A percentile compares a stretch with the other conserved stretches of the same genome.
phyloP scores from a whole-genome alignment of 1,140 invertebrate genomes.

The Nephila pilipes region DNA sequence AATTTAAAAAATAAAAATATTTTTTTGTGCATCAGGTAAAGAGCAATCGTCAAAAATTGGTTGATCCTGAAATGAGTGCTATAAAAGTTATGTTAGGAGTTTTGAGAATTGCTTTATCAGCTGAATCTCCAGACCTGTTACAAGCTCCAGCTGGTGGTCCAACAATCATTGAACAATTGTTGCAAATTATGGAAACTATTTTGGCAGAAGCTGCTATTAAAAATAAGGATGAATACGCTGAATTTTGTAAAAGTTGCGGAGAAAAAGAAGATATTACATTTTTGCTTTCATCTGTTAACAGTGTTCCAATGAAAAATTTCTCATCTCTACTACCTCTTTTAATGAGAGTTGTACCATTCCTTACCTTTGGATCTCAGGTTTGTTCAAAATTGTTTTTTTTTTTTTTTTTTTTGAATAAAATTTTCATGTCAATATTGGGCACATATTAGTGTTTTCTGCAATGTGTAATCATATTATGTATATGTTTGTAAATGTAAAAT shows the following conservation, averaged over 20 bases:
- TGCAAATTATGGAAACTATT: slow-evolving; percentile 96
- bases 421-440: no score
- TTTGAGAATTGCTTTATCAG: slow-evolving; percentile 83
- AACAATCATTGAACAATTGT: slow-evolving; percentile 89
- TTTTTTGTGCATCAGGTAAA: slow-evolving; percentile 77
- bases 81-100: slow-evolving; percentile 87
- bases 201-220: slow-evolving; percentile 92
- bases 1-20: no score
- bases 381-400: background rate
- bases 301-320: slow-evolving; percentile 79
- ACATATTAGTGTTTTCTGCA: no score
- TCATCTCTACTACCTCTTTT: slow-evolving; percentile 84
- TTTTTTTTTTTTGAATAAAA: no score
- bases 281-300: slow-evolving; percentile 68
- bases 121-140: slow-evolving; percentile 83
- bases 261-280: slow-evolving; percentile 88
- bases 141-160: slow-evolving; percentile 85
- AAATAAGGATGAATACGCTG: slow-evolving; percentile 88
- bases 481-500: no score
- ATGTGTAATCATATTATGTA: no score
- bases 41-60: slow-evolving; percentile 82
- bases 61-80: slow-evolving; percentile 86
- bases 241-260: slow-evolving; percentile 91
- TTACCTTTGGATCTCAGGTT: slow-evolving; percentile 84
- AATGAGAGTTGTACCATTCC: slow-evolving; percentile 93